Evolutionary conservation across 2,888 invertebrate genomes (phyloP).

Genomic region (Ceriagrion tenellum): DNA sequence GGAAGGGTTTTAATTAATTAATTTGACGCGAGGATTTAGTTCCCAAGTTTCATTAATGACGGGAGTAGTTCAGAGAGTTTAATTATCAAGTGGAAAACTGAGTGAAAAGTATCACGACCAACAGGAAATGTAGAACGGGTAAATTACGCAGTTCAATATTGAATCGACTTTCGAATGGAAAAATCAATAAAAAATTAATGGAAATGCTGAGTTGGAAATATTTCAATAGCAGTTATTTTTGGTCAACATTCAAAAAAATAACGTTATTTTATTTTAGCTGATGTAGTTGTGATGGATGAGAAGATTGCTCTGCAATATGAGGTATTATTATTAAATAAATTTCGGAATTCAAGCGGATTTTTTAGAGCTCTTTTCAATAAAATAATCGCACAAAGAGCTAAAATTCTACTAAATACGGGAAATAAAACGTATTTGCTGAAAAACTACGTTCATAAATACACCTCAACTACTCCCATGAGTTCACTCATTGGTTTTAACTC

Average conservation of each 20-base stretch:
- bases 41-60: neutral
- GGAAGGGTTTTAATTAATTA: constrained; percentile 31
- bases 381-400: too few species aligned
- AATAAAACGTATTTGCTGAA: too few species aligned
- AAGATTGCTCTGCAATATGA: neutral
- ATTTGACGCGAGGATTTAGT: neutral
- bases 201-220: neutral
- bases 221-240: neutral
- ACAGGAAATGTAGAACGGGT: neutral
- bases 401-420: too few species aligned
- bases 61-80: neutral
- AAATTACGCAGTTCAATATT: neutral
- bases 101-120: neutral
- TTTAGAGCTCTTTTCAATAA: too few species aligned
- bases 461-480: too few species aligned
- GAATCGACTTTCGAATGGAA: neutral
- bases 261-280: neutral
- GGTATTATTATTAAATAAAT: neutral
- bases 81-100: constrained; percentile 7
- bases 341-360: too few species aligned
- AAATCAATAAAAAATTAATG: neutral
- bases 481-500: too few species aligned
- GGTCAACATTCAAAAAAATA: neutral
- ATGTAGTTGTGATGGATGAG: neutral
- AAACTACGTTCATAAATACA: too few species aligned